Evolutionary conservation across 2,888 invertebrate genomes (phyloP).

Genomic region (Neuroscelio doddi): DNA sequence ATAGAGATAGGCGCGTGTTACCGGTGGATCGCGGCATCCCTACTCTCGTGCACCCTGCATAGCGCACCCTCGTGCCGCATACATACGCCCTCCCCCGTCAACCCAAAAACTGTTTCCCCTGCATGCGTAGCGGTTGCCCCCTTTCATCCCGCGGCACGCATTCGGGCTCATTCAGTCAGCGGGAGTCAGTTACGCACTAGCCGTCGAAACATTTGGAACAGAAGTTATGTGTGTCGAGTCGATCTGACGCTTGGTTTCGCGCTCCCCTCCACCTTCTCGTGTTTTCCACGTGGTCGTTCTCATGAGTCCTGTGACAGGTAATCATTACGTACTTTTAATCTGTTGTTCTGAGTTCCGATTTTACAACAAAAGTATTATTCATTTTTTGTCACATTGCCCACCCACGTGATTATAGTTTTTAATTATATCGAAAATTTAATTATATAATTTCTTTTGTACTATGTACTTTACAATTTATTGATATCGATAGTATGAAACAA

Average conservation of each 20-base stretch:
- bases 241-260: not conserved
- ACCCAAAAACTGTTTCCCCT: conserved; percentile 68
- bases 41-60: conserved; percentile 46
- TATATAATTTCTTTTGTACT: too few species aligned
- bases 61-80: conserved; percentile 51
- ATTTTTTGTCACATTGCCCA: too few species aligned
- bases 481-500: too few species aligned
- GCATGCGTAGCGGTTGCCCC: conserved; percentile 68
- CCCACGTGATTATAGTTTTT: too few species aligned
- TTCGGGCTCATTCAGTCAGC: conserved; percentile 67
- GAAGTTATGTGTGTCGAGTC: not conserved
- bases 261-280: conserved; percentile 18
- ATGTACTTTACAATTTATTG: too few species aligned
- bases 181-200: conserved; percentile 70
- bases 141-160: conserved; percentile 69
- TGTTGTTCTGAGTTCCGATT: too few species aligned
- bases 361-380: too few species aligned
- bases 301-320: conserved; percentile 2
- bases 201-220: conserved; percentile 66
- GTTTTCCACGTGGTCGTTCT: conserved; percentile 22
- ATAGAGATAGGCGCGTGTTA: conserved; percentile 71
- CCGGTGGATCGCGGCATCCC: conserved; percentile 52
- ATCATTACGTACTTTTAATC: not conserved
- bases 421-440: too few species aligned
- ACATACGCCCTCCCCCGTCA: conserved; percentile 67